Base-by-base conservation (phyloP, 2,797 vertebrate species). In the Pachyuromys duprasi region DNA sequence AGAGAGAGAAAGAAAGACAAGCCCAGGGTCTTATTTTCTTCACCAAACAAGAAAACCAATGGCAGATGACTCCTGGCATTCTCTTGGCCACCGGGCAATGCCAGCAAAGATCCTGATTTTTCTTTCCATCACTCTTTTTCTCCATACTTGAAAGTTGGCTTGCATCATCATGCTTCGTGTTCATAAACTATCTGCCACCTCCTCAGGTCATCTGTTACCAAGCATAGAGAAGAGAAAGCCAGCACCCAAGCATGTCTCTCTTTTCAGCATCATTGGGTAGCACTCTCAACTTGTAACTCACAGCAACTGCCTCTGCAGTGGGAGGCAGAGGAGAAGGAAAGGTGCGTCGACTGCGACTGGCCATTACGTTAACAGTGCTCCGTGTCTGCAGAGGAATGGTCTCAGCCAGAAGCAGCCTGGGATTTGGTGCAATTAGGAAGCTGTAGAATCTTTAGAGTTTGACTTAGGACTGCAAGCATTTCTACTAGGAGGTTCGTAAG, bases 391-490 rank as follows among this genome's bases (percentile, higher is more conserved):
- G 69, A 74, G 26, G 53, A 5, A 45, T 57, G 53, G 3, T 80
- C 74, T 89, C 78, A 55, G 88, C 80, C 74, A 82, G 60, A 95
- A 79, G 69, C 76, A n/a, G 60, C 86, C 45, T 75, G 20, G 60
- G 24, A 53, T 60, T 83, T 92, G 14, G 53, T 93, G 49, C 28
- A 62, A 3, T 24, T 79, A 9, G 70, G 63, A 90, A 63, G 63
- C 57, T 78, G 53, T 39, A 53, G 55, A 90, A 28, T 55, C n/a
- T 88, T 87, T 74, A 18, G 17, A 53, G 53, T 42, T 72, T 86
- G 84, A 39, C 17, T 87, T 42, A 31, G 2, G 53, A 72, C 53
- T 57, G n/a, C n/a, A 26, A 69, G 83, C 83, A 36, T 86, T 69
- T 86, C 83, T 55, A 15, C 83, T 70, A 11, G 55, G 14, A 70